Evolutionary conservation across 2,797 vertebrate genomes (phyloP).

Genomic region (Tapirus indicus): DNA sequence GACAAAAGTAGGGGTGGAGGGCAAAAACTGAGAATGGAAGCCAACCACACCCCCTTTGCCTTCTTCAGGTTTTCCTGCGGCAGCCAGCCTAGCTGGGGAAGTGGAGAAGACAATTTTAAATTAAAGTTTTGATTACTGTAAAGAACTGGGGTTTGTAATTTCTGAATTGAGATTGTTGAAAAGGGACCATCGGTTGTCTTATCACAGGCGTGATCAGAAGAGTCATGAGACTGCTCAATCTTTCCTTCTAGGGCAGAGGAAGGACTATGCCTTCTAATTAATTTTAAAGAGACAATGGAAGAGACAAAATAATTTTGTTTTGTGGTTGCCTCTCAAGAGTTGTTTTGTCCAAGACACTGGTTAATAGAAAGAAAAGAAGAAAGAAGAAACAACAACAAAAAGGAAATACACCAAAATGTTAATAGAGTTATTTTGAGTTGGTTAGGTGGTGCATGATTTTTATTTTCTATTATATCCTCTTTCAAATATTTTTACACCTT

Average conservation of each 20-base stretch:
- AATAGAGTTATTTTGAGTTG: neutral
- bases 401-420: neutral
- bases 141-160: neutral
- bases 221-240: neutral
- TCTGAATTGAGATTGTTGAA: neutral
- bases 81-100: neutral
- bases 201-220: neutral
- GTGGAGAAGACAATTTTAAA: conserved; percentile 6
- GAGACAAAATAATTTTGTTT: neutral
- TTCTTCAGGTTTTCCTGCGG: neutral
- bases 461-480: neutral
- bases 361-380: neutral
- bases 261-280: neutral
- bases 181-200: neutral
- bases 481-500: neutral
- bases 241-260: neutral
- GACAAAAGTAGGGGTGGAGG: neutral
- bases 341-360: neutral
- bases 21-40: neutral
- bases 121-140: neutral
- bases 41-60: neutral
- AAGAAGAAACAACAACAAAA: neutral
- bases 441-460: neutral
- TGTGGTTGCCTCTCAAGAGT: neutral
- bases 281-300: conserved; percentile 8